Conservation (phyloP, 2,113 vertebrate genomes). For the Gallinago media region DNA sequence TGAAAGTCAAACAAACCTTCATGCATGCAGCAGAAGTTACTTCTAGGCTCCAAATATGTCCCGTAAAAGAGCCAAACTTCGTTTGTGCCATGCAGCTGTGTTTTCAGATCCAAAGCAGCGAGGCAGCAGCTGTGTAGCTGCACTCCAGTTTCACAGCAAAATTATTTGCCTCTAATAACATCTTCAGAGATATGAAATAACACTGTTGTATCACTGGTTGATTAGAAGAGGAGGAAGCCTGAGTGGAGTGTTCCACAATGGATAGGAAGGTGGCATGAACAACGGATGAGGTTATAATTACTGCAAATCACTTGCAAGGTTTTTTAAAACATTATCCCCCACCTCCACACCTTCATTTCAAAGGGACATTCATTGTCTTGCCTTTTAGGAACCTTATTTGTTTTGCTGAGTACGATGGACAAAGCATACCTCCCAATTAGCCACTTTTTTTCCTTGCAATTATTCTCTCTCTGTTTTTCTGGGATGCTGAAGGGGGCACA, state of each 20-base stretch:
- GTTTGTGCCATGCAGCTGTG: background rate
- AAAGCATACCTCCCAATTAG: constrained; percentile 57
- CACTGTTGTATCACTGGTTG: background rate
- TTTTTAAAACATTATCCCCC: background rate
- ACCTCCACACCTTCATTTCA: background rate
- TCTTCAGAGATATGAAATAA: background rate
- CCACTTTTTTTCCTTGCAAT: constrained; percentile 10
- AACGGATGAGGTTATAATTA: background rate
- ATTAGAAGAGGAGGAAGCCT: background rate
- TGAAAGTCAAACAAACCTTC: background rate
- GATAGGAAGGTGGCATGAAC: background rate
- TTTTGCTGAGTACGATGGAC: background rate
- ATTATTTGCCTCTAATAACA: background rate
- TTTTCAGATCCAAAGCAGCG: background rate
- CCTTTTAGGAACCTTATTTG: background rate
- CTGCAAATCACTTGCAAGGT: background rate
- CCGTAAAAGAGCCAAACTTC: background rate
- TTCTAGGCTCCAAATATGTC: background rate
- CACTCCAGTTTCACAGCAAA: background rate
- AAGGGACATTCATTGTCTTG: background rate
- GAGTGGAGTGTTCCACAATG: background rate
- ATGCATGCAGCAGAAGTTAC: background rate
- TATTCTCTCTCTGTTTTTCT: constrained; percentile 64
- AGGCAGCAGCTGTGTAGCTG: background rate
- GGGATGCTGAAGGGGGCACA: constrained; percentile 38